Conservation (phyloP, 2,888 invertebrate genomes). For the Eutolmus rufibarbis region DNA sequence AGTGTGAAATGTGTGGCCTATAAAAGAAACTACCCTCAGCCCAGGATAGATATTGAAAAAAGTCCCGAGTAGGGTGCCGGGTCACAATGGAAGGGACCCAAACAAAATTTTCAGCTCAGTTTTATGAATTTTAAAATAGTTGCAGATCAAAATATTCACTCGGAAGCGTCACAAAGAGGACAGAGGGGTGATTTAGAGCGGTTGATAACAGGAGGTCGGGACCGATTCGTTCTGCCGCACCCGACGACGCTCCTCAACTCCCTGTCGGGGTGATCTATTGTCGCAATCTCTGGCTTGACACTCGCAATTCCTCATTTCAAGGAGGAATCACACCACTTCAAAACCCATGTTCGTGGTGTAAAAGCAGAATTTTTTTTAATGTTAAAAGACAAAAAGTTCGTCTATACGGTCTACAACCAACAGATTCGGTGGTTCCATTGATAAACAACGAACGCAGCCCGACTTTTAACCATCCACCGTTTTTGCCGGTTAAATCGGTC, state of each 20-base stretch:
- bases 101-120: slow-evolving; percentile 33
- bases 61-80: not conserved
- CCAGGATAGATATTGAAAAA: not conserved
- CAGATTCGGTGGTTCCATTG: slow-evolving; percentile 51
- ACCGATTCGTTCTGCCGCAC: not conserved
- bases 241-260: not conserved
- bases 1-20: slow-evolving; percentile 46
- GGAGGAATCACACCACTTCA: slow-evolving; percentile 26
- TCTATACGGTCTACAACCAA: not conserved
- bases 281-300: not conserved
- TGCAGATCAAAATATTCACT: slow-evolving; percentile 33
- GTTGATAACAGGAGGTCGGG: not conserved
- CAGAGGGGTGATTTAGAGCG: slow-evolving; percentile 21
- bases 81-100: slow-evolving; percentile 20
- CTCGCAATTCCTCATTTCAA: slow-evolving; percentile 5
- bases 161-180: not conserved
- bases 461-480: slow-evolving; percentile 50
- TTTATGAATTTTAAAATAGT: slow-evolving; percentile 43
- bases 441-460: slow-evolving; percentile 61
- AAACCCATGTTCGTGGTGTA: not conserved
- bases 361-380: not conserved
- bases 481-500: slow-evolving; percentile 39
- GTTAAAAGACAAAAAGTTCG: not conserved
- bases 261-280: slow-evolving; percentile 9
- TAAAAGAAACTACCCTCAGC: slow-evolving; percentile 16